Evolutionary conservation across 2,888 invertebrate species (phyloP).

Genomic region (Schizotus pectinicornis): DNA sequence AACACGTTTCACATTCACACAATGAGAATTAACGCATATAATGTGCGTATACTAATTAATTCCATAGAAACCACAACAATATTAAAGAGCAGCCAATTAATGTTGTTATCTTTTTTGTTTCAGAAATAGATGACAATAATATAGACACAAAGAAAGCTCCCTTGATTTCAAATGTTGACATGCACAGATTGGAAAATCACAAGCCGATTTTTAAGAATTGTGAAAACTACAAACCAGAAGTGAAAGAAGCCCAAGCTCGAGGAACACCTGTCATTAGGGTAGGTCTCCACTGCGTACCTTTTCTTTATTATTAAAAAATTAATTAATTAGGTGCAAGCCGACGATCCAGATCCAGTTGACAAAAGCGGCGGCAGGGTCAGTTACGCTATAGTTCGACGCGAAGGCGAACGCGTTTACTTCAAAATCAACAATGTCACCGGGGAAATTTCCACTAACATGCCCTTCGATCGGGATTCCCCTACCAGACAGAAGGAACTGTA

Average conservation of each 20-base stretch:
- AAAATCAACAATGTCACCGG: conserved; percentile 80
- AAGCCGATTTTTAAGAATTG: conserved; percentile 90
- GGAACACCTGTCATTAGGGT: conserved; percentile 79
- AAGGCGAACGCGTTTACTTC: conserved; percentile 78
- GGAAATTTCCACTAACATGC: conserved; percentile 74
- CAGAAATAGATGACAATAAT: conserved; percentile 18
- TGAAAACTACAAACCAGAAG: conserved; percentile 77
- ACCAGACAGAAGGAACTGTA: conserved; percentile 81
- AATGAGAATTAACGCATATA: too few species aligned
- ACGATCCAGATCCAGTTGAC: conserved; percentile 75
- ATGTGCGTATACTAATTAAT: too few species aligned
- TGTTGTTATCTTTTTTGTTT: conserved; percentile 4
- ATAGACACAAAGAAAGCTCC: conserved; percentile 2
- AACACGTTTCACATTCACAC: too few species aligned
- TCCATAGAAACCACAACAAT: too few species aligned
- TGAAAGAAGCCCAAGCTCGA: conserved; percentile 74
- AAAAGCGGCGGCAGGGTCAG: conserved; percentile 79
- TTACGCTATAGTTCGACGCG: conserved; percentile 81
- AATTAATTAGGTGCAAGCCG: conserved; percentile 68
- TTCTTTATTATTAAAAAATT: too few species aligned
- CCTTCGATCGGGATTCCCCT: conserved; percentile 91
- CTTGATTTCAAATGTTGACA: neutral
- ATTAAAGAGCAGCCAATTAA: too few species aligned
- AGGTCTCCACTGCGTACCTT: conserved; percentile 49
- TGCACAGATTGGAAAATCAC: conserved; percentile 68